Evolutionary conservation across 1,140 invertebrate species (phyloP), one percentile per base, ranked within the genome.

Genomic region (Halyomorpha halys): DNA sequence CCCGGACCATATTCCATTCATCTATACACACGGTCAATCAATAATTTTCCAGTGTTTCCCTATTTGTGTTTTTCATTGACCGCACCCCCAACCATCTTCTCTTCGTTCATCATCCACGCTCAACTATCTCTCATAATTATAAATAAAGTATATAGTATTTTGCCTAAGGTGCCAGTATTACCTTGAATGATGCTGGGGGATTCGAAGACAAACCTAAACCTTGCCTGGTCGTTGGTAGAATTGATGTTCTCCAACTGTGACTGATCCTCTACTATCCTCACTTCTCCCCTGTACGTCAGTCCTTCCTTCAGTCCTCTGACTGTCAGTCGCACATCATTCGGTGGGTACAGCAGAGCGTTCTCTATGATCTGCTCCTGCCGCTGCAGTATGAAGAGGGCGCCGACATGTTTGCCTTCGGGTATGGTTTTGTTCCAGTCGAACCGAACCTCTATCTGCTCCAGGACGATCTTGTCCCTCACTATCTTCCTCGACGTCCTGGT

Each of bases 141-240:
- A n/a, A n/a, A n/a, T n/a, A n/a, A n/a, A n/a, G n/a, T n/a, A n/a
- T n/a, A n/a, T n/a, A n/a, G n/a, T n/a, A n/a, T n/a, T n/a, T n/a
- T n/a, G n/a, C n/a, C n/a, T n/a, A n/a, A n/a, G n/a, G n/a, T n/a
- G n/a, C n/a, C n/a, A n/a, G n/a, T n/a, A 6, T 61, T 44, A 65
- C 64, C 64, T 44, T 44, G 34, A 5, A 65, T 61, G 15, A 65
- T 65, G 34, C 64, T 27, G 2, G 64, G 64, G 6, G 64, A 30
- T 18, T 65, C 64, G n/a, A 65, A 45, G n/a, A 51, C 53, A 23
- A 65, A 65, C 5, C 3, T 45, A 3, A 53, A 53, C n/a, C 16
- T 30, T 18, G 39, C 49, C n/a, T 65, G n/a, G 2, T 23, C 47
- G 3, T 15, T 61, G 13, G 64, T 65, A 15, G 18, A 11, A 19